Conservation (phyloP, 2,113 vertebrate genomes). For the Oreochromis aureus region DNA sequence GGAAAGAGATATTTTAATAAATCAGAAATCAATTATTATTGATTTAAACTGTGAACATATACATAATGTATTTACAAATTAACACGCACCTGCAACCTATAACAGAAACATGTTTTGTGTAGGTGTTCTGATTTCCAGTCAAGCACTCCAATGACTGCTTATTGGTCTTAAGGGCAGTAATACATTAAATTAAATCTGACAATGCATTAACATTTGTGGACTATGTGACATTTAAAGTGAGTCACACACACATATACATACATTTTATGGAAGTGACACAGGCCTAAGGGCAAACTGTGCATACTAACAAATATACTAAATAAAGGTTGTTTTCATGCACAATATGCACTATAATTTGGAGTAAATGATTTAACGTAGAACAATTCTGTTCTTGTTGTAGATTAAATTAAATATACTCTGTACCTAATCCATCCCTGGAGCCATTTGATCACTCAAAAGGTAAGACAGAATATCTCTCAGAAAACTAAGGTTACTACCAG, state of each 20-base stretch:
- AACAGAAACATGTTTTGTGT: not conserved
- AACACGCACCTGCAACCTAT: not conserved
- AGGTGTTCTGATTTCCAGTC: not conserved
- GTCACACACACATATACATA: not conserved
- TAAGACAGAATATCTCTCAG: not conserved
- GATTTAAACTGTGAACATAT: not conserved
- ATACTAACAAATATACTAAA: not conserved
- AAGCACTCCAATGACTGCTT: not conserved
- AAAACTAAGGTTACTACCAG: not conserved
- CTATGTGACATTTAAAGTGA: constrained; percentile 37
- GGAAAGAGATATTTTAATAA: not conserved
- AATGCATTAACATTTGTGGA: constrained; percentile 29
- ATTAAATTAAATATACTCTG: not conserved
- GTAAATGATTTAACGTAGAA: not conserved
- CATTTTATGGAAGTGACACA: not conserved
- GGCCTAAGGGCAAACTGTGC: not conserved
- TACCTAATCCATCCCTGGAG: not conserved
- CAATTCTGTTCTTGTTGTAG: not conserved
- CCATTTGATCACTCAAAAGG: not conserved
- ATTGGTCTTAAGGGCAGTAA: constrained; percentile 10
- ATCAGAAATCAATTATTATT: not conserved
- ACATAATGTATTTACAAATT: not conserved
- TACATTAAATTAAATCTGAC: constrained; percentile 26
- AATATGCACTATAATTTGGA: not conserved
- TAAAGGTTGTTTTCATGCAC: not conserved